These are phyloP conservation scores for Drosophila pallidifrons DNA, from an alignment of 1,140 invertebrate genomes.

Conservation along the genomic window DNA sequence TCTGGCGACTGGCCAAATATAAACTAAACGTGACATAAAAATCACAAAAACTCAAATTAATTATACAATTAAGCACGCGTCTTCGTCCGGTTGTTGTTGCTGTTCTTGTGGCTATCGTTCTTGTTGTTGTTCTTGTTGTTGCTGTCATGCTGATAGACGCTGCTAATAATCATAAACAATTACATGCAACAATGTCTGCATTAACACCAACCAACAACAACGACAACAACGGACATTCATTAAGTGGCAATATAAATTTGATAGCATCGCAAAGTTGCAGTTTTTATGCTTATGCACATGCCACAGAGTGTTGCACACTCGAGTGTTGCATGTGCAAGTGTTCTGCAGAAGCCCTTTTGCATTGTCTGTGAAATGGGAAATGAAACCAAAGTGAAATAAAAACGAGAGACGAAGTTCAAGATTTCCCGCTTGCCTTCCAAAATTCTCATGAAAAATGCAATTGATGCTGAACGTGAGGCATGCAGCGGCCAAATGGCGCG, in stretches of 20 bases:
- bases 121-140: conserved; percentile 1
- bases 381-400: conserved; percentile 3
- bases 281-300: neutral
- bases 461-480: conserved; percentile 70
- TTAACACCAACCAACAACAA: conserved; percentile 15
- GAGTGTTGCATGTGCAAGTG: neutral
- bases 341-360: neutral
- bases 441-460: conserved; percentile 75
- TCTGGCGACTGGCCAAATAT: conserved; percentile 53
- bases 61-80: conserved; percentile 80
- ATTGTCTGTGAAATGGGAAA: conserved; percentile 29
- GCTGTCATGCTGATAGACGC: conserved; percentile 20
- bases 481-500: conserved; percentile 66
- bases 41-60: conserved; percentile 68
- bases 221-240: neutral
- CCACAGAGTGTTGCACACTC: neutral
- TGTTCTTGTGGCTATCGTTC: conserved; percentile 13
- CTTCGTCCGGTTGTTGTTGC: conserved; percentile 21
- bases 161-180: conserved; percentile 61
- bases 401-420: conserved; percentile 35
- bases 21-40: conserved; percentile 75
- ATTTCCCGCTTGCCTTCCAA: conserved; percentile 55
- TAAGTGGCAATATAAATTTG: conserved; percentile 47
- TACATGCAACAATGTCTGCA: conserved; percentile 54
- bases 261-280: neutral